phyloP scores from a whole-genome alignment of 2,113 vertebrate species.

The Marmota flaviventris region DNA sequence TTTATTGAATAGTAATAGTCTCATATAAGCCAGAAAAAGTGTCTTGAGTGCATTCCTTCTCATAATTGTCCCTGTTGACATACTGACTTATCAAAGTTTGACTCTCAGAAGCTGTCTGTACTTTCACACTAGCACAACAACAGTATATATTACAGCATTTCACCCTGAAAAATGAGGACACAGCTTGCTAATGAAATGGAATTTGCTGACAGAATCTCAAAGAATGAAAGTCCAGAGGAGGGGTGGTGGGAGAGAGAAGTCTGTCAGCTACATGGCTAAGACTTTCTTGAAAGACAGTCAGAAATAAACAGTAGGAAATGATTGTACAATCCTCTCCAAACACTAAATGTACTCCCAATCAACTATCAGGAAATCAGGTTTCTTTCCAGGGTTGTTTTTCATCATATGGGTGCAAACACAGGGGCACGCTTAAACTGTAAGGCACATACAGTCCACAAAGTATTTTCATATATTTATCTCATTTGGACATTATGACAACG shows the following conservation, averaged over 20 bases:
- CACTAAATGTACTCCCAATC: background rate
- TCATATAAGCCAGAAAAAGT: background rate
- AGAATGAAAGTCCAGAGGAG: background rate
- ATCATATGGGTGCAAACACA: background rate
- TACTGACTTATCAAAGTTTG: background rate
- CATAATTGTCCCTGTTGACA: background rate
- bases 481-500: background rate
- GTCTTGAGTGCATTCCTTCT: background rate
- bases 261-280: background rate
- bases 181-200: background rate
- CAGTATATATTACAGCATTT: background rate
- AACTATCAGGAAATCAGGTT: background rate
- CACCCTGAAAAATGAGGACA: background rate
- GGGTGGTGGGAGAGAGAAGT: background rate
- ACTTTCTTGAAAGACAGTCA: background rate
- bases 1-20: background rate
- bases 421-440: background rate
- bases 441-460: background rate
- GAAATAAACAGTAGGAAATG: background rate
- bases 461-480: background rate
- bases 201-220: background rate
- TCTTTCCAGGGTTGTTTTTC: background rate
- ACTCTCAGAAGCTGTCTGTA: background rate
- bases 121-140: background rate
- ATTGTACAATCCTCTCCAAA: background rate